These are phyloP conservation scores for Linnaemya vulpina DNA, from an alignment of 2,888 invertebrate genomes.

Conservation along the genomic window DNA sequence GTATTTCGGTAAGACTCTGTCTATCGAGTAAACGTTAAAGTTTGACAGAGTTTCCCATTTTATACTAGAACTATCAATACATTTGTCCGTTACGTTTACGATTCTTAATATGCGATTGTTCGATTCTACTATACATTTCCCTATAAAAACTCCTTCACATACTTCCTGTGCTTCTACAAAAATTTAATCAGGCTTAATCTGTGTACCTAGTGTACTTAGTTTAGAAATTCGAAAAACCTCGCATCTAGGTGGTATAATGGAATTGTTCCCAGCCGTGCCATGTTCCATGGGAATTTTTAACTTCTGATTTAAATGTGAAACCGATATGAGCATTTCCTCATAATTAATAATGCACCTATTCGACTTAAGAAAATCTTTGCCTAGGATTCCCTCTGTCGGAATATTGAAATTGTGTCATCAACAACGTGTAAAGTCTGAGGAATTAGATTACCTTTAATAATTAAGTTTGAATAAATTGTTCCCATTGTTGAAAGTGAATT, in stretches of 20 bases:
- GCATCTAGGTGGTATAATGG: conserved; percentile 9
- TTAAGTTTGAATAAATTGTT: no score
- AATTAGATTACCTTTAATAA: no score
- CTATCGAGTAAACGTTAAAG: not conserved
- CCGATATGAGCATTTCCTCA: not conserved
- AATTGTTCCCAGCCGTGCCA: not conserved
- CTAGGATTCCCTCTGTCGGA: not conserved
- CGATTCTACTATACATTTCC: not conserved
- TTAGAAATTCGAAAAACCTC: conserved; percentile 2
- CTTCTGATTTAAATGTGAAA: no score
- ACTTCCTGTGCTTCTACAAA: not conserved
- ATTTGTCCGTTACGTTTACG: no score
- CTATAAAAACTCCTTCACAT: not conserved
- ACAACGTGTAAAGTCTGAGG: conserved; percentile 17
- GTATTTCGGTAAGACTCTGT: not conserved
- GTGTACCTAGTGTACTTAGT: no score
- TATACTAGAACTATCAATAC: not conserved
- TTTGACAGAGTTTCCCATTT: not conserved
- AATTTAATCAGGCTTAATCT: not conserved
- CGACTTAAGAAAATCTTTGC: conserved; percentile 1
- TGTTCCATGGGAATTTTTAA: not conserved
- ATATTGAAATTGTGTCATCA: conserved; percentile 11
- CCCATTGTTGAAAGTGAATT: no score
- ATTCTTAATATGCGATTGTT: no score
- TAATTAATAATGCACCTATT: no score